Evolutionary conservation across 35 echinoderm and acorn worm genomes (phyloP).

Genomic region (Holothuria glaberrima): DNA sequence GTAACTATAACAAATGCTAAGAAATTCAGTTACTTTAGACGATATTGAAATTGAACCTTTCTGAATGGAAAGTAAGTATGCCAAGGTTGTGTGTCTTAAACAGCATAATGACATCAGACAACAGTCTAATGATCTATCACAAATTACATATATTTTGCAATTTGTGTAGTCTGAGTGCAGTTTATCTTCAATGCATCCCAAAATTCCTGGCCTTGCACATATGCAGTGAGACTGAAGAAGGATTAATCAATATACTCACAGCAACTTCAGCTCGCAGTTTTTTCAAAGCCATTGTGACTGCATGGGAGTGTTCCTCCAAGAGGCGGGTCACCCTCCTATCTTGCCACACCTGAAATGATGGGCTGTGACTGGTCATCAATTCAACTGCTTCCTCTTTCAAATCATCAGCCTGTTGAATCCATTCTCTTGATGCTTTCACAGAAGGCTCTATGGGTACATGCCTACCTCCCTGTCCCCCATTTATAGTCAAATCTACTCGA

Average conservation of each 20-base stretch:
- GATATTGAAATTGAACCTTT: no score
- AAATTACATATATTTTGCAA: no score
- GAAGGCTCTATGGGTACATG: background rate
- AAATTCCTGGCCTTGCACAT: no score
- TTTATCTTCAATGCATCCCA: no score
- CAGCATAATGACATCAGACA: no score
- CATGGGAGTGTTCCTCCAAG: slow-evolving; percentile 23
- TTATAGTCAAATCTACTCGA: background rate
- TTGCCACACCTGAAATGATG: slow-evolving; percentile 39
- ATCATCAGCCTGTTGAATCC: background rate
- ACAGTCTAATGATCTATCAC: no score
- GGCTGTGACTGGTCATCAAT: slow-evolving; percentile 20
- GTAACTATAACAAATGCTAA: no score
- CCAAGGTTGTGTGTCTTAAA: no score
- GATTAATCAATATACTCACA: background rate
- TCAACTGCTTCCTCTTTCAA: slow-evolving; percentile 38
- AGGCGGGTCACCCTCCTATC: slow-evolving; percentile 15
- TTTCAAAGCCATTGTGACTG: slow-evolving; percentile 23
- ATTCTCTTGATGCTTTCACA: slow-evolving; percentile 28
- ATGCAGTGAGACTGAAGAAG: no score
- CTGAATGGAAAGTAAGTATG: no score
- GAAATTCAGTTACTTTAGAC: no score
- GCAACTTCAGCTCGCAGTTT: slow-evolving; percentile 25
- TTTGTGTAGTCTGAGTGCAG: no score
- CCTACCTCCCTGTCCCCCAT: background rate